These are phyloP conservation scores for Oxygymnocypris stewartii DNA, from an alignment of 2,113 vertebrate species.

Conservation along the genomic window DNA sequence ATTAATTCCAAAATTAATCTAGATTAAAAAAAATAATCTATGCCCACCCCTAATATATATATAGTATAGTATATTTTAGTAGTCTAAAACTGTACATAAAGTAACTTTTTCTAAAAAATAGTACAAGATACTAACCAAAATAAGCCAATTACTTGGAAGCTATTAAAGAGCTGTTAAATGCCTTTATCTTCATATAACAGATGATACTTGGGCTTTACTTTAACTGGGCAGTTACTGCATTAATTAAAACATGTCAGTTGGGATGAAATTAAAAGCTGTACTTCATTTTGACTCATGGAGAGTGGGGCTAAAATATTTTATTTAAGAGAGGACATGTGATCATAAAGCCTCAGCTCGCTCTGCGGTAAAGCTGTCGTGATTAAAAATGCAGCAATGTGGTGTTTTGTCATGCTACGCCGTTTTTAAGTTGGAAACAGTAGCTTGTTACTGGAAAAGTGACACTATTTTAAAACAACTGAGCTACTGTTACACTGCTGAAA, in stretches of 20 bases:
- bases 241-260: neutral
- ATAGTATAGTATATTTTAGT: no score
- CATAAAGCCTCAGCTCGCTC: neutral
- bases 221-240: neutral
- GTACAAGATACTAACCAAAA: neutral
- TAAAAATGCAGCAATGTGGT: neutral
- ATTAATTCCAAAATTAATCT: no score
- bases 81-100: neutral
- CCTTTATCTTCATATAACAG: neutral
- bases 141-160: neutral
- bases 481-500: neutral
- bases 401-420: neutral
- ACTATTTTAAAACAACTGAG: neutral
- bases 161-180: neutral
- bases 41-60: no score
- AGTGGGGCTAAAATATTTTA: neutral
- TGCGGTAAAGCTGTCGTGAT: neutral
- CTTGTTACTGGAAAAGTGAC: neutral
- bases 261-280: neutral
- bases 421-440: constrained; percentile 5
- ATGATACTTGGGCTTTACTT: neutral
- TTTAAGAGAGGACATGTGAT: neutral
- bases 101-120: neutral
- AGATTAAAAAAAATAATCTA: no score
- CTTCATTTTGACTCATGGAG: neutral